These are phyloP conservation scores for Ips typographus DNA, from an alignment of 1,140 invertebrate genomes.

Conservation along the genomic window DNA sequence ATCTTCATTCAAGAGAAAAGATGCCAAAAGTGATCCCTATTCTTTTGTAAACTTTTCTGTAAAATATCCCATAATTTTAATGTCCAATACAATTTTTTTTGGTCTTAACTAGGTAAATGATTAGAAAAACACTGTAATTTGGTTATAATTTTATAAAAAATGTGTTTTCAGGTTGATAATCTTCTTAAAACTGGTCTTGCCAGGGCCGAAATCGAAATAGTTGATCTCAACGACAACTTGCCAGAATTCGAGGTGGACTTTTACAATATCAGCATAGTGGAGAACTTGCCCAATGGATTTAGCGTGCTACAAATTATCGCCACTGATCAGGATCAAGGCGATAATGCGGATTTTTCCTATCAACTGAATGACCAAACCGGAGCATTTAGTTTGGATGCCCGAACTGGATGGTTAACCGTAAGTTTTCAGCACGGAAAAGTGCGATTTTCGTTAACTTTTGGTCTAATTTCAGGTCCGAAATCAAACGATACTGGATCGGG, in stretches of 20 bases:
- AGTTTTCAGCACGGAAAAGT: conserved; percentile 43
- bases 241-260: conserved; percentile 85
- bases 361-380: conserved; percentile 71
- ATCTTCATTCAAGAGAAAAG: too few species aligned
- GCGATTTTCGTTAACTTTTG: neutral
- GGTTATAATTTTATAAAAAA: too few species aligned
- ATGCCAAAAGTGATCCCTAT: too few species aligned
- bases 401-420: conserved; percentile 83
- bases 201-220: conserved; percentile 73
- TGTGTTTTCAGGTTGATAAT: conserved; percentile 57
- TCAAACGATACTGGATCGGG: conserved; percentile 76
- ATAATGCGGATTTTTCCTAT: conserved; percentile 82
- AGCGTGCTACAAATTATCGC: conserved; percentile 82
- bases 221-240: conserved; percentile 82
- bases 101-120: too few species aligned
- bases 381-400: conserved; percentile 77
- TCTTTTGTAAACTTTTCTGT: too few species aligned
- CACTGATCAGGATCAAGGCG: conserved; percentile 75
- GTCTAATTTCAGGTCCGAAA: conserved; percentile 44
- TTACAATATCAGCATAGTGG: conserved; percentile 89
- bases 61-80: too few species aligned
- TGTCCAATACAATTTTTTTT: too few species aligned
- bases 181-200: conserved; percentile 72
- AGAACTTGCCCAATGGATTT: conserved; percentile 85
- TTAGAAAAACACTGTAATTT: too few species aligned